A percentile compares a stretch with the other conserved stretches of the same genome.
Conservation (phyloP, 1,140 invertebrate species). For the Halictus rubicundus region DNA sequence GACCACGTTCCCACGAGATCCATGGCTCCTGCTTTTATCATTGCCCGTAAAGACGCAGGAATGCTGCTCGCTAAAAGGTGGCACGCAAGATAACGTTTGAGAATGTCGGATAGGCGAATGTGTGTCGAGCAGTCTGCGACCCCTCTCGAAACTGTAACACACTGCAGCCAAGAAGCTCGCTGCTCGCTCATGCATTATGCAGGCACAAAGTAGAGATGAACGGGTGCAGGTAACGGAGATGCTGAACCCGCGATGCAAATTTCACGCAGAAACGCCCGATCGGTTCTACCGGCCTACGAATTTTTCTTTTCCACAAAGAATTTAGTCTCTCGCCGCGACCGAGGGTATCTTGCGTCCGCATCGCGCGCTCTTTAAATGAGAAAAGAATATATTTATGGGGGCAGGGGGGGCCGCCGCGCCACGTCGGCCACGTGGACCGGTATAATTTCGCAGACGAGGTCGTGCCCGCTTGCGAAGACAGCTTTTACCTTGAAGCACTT, state of each 20-base stretch:
- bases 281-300: background rate
- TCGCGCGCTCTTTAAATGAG: background rate
- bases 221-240: conserved; percentile 27
- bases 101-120: conserved; percentile 39
- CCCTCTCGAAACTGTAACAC: conserved; percentile 51
- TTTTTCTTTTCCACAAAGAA: conserved; percentile 25
- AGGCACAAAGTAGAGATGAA: conserved; percentile 47
- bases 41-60: conserved; percentile 1
- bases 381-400: conserved; percentile 4
- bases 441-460: background rate
- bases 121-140: conserved; percentile 55
- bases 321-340: background rate
- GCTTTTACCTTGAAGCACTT: too few relatives aligned
- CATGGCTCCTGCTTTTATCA: conserved; percentile 21
- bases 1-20: too few relatives aligned
- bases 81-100: conserved; percentile 21
- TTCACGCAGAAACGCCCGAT: conserved; percentile 25
- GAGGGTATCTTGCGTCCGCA: conserved; percentile 10
- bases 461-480: background rate
- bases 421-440: background rate
- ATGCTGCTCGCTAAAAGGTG: conserved; percentile 36
- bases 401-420: too few relatives aligned
- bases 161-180: conserved; percentile 22
- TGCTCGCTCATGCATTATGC: conserved; percentile 48
- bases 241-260: conserved; percentile 42